These are phyloP conservation scores for Adoxophyes honmai DNA, from an alignment of 1,140 invertebrate species.

Conservation along the genomic window DNA sequence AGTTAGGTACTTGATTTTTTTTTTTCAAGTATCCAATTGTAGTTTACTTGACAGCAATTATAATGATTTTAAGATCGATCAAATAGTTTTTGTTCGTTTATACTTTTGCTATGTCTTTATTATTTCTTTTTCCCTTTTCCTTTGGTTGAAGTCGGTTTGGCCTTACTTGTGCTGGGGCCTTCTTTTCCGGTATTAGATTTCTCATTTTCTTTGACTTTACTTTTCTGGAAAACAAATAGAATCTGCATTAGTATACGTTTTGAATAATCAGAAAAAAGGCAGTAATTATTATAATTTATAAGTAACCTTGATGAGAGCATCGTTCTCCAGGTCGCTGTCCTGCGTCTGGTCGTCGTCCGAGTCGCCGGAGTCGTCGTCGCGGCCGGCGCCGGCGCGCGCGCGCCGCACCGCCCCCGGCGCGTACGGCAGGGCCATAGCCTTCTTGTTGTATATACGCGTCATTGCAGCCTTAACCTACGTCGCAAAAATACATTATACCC, in stretches of 20 bases:
- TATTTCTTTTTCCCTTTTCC: constrained; percentile 36
- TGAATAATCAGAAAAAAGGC: too few species aligned
- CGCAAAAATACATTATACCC: too few species aligned
- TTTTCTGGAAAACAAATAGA: constrained; percentile 42
- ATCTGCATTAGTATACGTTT: too few species aligned
- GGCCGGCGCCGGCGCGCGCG: constrained; percentile 38
- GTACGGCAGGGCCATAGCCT: constrained; percentile 84
- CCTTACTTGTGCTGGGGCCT: constrained; percentile 37
- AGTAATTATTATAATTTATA: too few species aligned
- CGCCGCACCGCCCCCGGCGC: constrained; percentile 78
- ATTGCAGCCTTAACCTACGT: constrained; percentile 92
- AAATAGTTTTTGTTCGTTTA: too few species aligned
- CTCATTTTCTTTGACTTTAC: constrained; percentile 40
- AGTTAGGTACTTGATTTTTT: too few species aligned
- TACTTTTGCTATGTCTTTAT: too few species aligned
- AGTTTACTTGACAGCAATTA: too few species aligned
- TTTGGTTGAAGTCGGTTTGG: constrained; percentile 28
- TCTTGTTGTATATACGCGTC: constrained; percentile 95
- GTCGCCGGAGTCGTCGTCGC: constrained; percentile 62
- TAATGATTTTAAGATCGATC: too few species aligned
- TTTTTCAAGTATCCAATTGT: too few species aligned
- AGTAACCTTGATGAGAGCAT: constrained; percentile 90
- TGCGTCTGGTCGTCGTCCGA: constrained; percentile 76
- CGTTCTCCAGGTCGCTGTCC: constrained; percentile 82
- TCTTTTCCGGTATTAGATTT: constrained; percentile 32